phyloP scores from a whole-genome alignment of 2,888 invertebrate species.

The Elysia crispata region DNA sequence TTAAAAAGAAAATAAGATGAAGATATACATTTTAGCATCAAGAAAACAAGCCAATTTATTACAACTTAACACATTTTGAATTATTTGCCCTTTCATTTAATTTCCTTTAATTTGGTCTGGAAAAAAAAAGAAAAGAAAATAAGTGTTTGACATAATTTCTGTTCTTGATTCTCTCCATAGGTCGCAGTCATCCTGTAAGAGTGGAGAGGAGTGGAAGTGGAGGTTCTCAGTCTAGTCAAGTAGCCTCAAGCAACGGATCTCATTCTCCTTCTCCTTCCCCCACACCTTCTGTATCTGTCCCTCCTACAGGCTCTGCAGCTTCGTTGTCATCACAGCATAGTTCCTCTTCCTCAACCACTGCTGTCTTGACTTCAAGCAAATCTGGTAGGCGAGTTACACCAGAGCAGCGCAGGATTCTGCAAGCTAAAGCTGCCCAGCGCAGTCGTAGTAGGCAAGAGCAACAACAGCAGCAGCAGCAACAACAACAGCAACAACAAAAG shows the following conservation, averaged over 20 bases:
- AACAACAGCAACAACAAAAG: not conserved
- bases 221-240: not conserved
- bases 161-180: constrained; percentile 49
- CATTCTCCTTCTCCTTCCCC: constrained; percentile 2
- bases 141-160: not conserved
- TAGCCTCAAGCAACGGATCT: not conserved
- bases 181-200: constrained; percentile 67
- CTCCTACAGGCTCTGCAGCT: not conserved
- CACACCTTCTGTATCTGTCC: not conserved
- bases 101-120: too few relatives aligned
- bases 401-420: constrained; percentile 50
- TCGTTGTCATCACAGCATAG: too few relatives aligned
- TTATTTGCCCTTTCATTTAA: too few relatives aligned
- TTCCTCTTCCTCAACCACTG: not conserved
- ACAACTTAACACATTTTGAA: too few relatives aligned
- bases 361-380: not conserved
- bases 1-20: too few relatives aligned
- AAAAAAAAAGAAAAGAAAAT: too few relatives aligned
- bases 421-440: constrained; percentile 52
- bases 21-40: too few relatives aligned
- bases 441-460: constrained; percentile 49
- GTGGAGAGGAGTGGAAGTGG: constrained; percentile 37
- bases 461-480: constrained; percentile 34
- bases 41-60: too few relatives aligned
- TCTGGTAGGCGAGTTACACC: constrained; percentile 50